Evolutionary conservation across 2,888 invertebrate genomes (phyloP), one percentile per base, ranked within the genome.

Genomic region (Strigamia transsilvanica): DNA sequence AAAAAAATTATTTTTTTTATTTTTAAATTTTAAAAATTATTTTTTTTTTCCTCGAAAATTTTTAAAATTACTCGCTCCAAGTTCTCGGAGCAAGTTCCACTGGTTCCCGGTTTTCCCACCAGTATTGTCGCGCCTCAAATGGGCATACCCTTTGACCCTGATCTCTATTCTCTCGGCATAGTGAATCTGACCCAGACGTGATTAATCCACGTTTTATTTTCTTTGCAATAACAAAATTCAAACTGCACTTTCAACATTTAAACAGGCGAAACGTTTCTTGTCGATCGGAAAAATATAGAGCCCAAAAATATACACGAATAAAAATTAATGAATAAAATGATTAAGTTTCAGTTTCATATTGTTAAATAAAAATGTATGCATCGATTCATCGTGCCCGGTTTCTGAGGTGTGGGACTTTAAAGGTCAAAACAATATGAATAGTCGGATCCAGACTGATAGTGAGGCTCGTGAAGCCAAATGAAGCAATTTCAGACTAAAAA

Each of bases 361-460:
- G 56, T 10, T 38, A 38, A 38, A 6, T 21, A 56, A 56, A 56
- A 56, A 18, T 18, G 2, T 6, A 18, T 1, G 21, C 15, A 56
- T 56, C n/a, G 56, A 56, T 56, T 56, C 9, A 56, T 56, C 56
- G n/a, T 10, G n/a, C 56, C 56, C 56, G 56, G 56, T 18, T 56
- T 56, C 56, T 56, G 56, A 56, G 56, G 56, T 56, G 56, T 56
- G 56, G 56, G 56, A 56, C 56, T 56, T 56, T 56, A 56, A 56
- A 56, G 56, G 56, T 56, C 56, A 56, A 56, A 56, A 56, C n/a
- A 56, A 56, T 56, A 56, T 56, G 56, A 56, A 56, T 56, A 56
- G 56, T 56, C 15, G 56, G 56, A 56, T 56, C 56, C n/a, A 56
- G 56, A n/a, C 56, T n/a, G 56, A 56, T 56, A 56, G n/a, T 56